Base-by-base conservation (phyloP, 2,797 vertebrate species). In the Alcedo atthis region DNA sequence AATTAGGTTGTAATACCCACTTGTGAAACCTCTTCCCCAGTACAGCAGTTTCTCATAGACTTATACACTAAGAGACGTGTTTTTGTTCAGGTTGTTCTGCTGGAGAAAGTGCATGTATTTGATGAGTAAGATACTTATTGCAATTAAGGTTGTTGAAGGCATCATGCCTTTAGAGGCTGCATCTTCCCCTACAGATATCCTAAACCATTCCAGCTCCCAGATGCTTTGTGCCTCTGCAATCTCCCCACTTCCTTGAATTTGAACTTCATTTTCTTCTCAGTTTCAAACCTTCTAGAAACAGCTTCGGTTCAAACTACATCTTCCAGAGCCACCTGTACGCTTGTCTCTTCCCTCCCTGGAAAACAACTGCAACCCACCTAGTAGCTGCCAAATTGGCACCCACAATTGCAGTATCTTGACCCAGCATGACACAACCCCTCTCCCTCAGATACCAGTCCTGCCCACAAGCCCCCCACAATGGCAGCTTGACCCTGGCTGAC, bases 401-500 rank as follows among this genome's bases (percentile, higher is more conserved):
- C 94, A 71, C 94, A 92, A 89, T 93, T 95, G 90, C 90, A 90
- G 76, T 69, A 66, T 92, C 92, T 49, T 87, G 90, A 94, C 94
- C 93, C 93, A 92, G 93, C 4, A 2, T 85, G 90, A 94, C 94
- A 95, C 96, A 96, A 55, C 42, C 87, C 90, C 73, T 92, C 49
- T 95, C 76, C 79, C 63, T 95, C 77, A 70, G 91, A 79, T 92
- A 42, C 92, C 83, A 75, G 10, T 64, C 77, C 92, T 93, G 87
- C 86, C 89, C 94, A 83, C 93, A 94, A 89, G 87, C 94, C 95
- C 94, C 92, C 91, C 90, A 93, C 95, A 92, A 89, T 97, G 94
- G 94, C 95, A 96, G 83, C 94, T 79, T 95, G 94, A 96, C 95
- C 94, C 94, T 90, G 94, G 71, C 84, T 85, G 86, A 93, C 92